Evolutionary conservation across 1,140 invertebrate genomes (phyloP).

Genomic region (Elysia chlorotica): DNA sequence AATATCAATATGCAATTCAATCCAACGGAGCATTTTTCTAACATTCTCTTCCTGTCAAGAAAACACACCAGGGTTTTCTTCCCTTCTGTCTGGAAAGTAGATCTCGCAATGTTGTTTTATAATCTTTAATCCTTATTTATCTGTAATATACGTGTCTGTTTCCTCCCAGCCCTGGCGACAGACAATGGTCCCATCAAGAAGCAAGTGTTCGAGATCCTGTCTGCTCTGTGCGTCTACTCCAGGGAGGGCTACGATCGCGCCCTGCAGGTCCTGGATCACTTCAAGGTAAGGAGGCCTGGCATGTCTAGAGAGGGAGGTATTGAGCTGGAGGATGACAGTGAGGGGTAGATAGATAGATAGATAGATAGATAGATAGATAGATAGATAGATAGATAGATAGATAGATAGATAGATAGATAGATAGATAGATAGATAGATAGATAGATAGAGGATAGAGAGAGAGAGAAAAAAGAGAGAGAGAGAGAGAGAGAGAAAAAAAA

Average conservation of each 20-base stretch:
- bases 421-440: neutral
- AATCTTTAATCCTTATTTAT: too few relatives aligned
- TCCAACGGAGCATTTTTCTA: too few relatives aligned
- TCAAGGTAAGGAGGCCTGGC: slow-evolving; percentile 50
- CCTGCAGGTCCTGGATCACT: slow-evolving; percentile 61
- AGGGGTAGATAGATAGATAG: neutral
- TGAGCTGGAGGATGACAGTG: neutral
- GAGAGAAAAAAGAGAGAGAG: neutral
- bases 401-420: neutral
- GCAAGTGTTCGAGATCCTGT: slow-evolving; percentile 66
- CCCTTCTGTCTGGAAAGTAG: too few relatives aligned
- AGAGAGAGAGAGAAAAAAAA: neutral
- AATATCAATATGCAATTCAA: too few relatives aligned
- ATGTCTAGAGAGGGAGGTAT: neutral
- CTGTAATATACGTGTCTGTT: too few relatives aligned
- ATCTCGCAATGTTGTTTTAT: too few relatives aligned
- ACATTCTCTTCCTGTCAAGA: too few relatives aligned
- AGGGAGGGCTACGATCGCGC: slow-evolving; percentile 62
- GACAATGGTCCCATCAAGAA: slow-evolving; percentile 64
- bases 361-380: neutral
- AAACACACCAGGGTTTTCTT: too few relatives aligned
- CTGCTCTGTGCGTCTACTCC: slow-evolving; percentile 66
- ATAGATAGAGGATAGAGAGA: neutral
- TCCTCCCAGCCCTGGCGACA: slow-evolving; percentile 62
- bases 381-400: slow-evolving; percentile 6